These are phyloP conservation scores for Drosophila austrosaltans DNA, from an alignment of 2,888 invertebrate genomes.

Conservation along the genomic window DNA sequence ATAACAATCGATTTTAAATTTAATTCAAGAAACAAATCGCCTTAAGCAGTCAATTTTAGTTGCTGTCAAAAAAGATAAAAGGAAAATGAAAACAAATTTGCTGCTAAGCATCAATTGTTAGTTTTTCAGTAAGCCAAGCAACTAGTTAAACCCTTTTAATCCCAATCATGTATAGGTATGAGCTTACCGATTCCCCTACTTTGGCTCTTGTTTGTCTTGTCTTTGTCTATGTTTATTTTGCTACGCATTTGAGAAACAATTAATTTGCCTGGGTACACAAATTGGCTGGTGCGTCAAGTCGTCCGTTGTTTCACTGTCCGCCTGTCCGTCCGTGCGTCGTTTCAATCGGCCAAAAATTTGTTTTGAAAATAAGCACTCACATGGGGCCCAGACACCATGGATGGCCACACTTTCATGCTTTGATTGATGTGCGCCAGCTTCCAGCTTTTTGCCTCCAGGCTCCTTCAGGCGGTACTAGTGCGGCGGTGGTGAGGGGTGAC, in stretches of 20 bases:
- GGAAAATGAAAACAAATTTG: not conserved
- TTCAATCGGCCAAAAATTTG: slow-evolving; percentile 36
- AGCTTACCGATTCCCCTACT: not conserved
- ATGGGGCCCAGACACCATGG: slow-evolving; percentile 54
- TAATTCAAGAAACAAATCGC: no score
- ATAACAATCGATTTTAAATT: no score
- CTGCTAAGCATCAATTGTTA: slow-evolving; percentile 1
- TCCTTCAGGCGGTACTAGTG: not conserved
- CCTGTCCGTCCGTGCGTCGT: not conserved
- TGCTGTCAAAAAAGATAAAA: not conserved
- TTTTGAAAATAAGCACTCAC: slow-evolving; percentile 70
- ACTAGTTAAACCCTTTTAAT: slow-evolving; percentile 2
- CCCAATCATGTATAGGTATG: not conserved
- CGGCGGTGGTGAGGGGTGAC: no score
- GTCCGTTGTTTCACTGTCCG: not conserved
- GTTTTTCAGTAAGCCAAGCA: slow-evolving; percentile 1
- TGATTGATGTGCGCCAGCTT: slow-evolving; percentile 65
- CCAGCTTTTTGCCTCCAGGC: slow-evolving; percentile 4
- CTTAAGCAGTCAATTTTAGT: not conserved
- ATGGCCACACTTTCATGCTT: slow-evolving; percentile 69
- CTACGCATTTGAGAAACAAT: slow-evolving; percentile 73
- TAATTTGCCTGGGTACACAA: slow-evolving; percentile 66
- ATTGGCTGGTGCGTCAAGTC: slow-evolving; percentile 35
- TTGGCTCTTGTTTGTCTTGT: not conserved
- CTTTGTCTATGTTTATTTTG: slow-evolving; percentile 57